A percentile compares a stretch with the other conserved stretches of the same genome.
Conservation (phyloP, 1,140 invertebrate species). For the Phymorhynchus buccinoides region DNA sequence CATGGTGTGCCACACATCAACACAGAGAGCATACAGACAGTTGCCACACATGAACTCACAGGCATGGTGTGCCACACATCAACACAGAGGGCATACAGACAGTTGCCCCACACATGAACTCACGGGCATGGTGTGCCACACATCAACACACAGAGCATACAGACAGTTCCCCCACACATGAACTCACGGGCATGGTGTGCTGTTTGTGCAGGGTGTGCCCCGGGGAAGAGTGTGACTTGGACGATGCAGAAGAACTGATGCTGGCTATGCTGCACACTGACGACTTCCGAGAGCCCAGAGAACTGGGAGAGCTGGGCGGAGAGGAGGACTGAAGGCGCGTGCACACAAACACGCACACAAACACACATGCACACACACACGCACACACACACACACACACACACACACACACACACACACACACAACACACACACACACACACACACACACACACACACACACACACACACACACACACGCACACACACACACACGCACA, state of each 20-base stretch:
- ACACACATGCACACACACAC: no score
- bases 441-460: no score
- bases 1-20: not conserved
- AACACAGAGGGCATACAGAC: not conserved
- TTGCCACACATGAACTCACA: not conserved
- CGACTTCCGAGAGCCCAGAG: slow-evolving; percentile 83
- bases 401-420: no score
- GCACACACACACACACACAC: no score
- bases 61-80: not conserved
- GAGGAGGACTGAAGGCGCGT: slow-evolving; percentile 57
- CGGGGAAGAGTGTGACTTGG: slow-evolving; percentile 83
- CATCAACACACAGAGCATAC: no score
- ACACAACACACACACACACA: no score
- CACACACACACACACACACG: no score
- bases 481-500: no score
- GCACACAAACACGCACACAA: no score
- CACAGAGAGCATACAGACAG: not conserved
- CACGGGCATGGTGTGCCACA: slow-evolving; percentile 43
- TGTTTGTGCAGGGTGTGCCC: slow-evolving; percentile 80
- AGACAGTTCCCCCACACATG: not conserved
- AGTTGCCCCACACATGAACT: not conserved
- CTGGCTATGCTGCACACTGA: slow-evolving; percentile 95
- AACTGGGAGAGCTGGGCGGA: slow-evolving; percentile 71
- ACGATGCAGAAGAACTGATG: slow-evolving; percentile 89
- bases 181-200: slow-evolving; percentile 62